Evolutionary conservation across 1,140 invertebrate species (phyloP).

Genomic region (Gonioctena quinquepunctata): DNA sequence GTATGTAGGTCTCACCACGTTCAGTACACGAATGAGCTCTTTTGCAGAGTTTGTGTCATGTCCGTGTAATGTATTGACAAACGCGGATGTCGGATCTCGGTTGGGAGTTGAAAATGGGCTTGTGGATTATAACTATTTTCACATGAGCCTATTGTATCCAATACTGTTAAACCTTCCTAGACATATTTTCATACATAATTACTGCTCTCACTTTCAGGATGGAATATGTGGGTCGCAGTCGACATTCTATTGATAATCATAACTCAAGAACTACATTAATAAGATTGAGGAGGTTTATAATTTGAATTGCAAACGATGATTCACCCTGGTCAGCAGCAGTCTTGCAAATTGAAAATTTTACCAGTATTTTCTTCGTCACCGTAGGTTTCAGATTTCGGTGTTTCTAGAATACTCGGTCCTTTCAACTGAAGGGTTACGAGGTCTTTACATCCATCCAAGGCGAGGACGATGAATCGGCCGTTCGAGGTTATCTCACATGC

Average conservation of each 20-base stretch:
- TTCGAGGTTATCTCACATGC: slow-evolving; percentile 76
- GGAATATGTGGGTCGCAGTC: neutral
- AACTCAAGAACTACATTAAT: neutral
- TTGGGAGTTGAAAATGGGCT: no score
- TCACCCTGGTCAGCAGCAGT: slow-evolving; percentile 52
- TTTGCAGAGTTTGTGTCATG: no score
- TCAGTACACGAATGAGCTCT: no score
- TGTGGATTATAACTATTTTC: no score
- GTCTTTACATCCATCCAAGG: slow-evolving; percentile 63
- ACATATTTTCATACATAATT: no score
- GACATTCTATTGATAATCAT: neutral
- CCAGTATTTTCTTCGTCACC: slow-evolving; percentile 58
- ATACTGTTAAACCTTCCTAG: no score
- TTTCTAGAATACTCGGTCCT: slow-evolving; percentile 57
- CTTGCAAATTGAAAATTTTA: slow-evolving; percentile 59
- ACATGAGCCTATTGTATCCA: no score
- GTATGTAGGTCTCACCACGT: no score
- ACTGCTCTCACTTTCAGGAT: neutral
- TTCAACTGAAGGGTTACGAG: slow-evolving; percentile 68
- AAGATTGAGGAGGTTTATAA: neutral
- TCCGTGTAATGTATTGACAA: no score
- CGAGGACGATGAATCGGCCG: slow-evolving; percentile 73
- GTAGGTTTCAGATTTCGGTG: slow-evolving; percentile 54
- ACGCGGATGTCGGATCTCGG: no score
- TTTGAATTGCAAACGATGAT: slow-evolving; percentile 4